phyloP scores from a whole-genome alignment of 2,888 invertebrate genomes.

The Lepas anatifera region DNA sequence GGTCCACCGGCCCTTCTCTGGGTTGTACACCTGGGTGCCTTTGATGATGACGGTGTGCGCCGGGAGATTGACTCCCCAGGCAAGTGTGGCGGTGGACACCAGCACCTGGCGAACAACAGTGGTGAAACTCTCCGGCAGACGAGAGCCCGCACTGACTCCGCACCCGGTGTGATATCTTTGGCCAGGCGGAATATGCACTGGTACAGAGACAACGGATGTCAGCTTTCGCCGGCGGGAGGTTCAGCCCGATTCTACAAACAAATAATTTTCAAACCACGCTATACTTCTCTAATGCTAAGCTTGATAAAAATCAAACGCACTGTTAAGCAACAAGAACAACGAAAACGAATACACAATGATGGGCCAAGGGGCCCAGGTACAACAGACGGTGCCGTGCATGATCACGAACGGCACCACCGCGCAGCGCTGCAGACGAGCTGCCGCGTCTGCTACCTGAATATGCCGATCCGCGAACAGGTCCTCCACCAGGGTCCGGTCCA shows the following conservation, averaged over 20 bases:
- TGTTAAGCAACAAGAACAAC: no score
- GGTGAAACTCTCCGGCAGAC: not conserved
- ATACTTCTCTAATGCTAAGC: no score
- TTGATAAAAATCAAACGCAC: no score
- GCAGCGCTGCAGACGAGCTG: no score
- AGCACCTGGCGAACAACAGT: slow-evolving; percentile 47
- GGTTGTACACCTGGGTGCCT: slow-evolving; percentile 90
- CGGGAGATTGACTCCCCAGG: slow-evolving; percentile 99
- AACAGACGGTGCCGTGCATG: not conserved
- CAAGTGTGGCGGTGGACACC: slow-evolving; percentile 94
- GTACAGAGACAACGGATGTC: no score
- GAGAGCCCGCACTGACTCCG: no score
- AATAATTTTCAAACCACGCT: no score
- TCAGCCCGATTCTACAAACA: no score
- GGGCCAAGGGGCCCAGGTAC: no score
- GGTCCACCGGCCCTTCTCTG: slow-evolving; percentile 96
- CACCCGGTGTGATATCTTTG: no score
- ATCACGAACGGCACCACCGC: not conserved
- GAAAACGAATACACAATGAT: not conserved
- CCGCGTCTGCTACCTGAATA: slow-evolving; percentile 50
- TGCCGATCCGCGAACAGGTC: slow-evolving; percentile 97
- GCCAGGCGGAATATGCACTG: no score
- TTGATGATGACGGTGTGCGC: slow-evolving; percentile 98
- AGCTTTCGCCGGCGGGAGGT: no score
- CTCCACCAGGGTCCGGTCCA: slow-evolving; percentile 94